Evolutionary conservation across 1,140 invertebrate genomes (phyloP), one percentile per base, ranked within the genome.

Genomic region (Philotrypesis tridentata): DNA sequence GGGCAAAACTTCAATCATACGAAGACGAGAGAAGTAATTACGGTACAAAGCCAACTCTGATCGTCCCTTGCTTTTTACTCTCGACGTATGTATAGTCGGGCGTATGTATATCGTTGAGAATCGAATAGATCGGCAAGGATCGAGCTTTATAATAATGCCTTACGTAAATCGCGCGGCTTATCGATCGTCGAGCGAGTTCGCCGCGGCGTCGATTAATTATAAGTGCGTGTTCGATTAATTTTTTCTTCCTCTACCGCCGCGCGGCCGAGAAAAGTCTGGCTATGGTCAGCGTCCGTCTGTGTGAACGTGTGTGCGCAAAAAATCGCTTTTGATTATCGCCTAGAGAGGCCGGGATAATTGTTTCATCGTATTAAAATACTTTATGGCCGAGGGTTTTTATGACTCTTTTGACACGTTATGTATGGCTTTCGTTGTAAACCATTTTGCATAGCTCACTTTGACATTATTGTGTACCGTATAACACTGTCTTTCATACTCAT

Each of bases 1-100:
- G 72, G 76, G 70, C 81, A 75, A 72, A 84, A 84, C 82, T 80
- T 29, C 79, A 71, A 84, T 78, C 37, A 27, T 11, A n/a, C n/a
- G n/a, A n/a, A n/a, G n/a, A n/a, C n/a, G n/a, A n/a, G n/a, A 72
- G 37, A 72, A 70, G 68, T 80, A 48, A 79, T 70, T 70, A 70
- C 37, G 8, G 33, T 25, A 79, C 63, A 55, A 70, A 72, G 33
- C 70, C 25, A 43, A n/a, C n/a, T n/a, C 70, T 75, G 21, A 29
- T 25, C 60, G 55, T 40, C 76, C 33, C n/a, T 29, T 11, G 43
- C 43, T 67, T 75, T n/a, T 63, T 85, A 25, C 12, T 78, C 40
- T 70, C n/a, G n/a, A n/a, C n/a, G n/a, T n/a, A n/a, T 29, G 0
- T 27, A 29, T 9, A 23, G 1, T 72, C 70, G 37, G n/a, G n/a